A percentile compares a stretch with the other conserved stretches of the same genome.
Evolutionary conservation across 1,140 invertebrate genomes (phyloP).

Genomic region (Tetraneura akinire): DNA sequence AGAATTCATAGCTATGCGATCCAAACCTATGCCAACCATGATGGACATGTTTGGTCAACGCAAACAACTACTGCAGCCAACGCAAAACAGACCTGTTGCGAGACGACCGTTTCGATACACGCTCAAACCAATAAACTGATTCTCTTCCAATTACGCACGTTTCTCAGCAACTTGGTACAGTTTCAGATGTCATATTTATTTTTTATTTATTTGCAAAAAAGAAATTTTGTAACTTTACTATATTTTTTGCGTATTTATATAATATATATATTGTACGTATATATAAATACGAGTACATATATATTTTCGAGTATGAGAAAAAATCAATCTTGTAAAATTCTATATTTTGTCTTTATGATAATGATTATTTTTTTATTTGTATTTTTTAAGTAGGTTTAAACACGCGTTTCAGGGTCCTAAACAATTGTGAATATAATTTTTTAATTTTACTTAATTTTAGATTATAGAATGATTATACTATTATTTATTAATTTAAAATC

Average conservation of each 20-base stretch:
- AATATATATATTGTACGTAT: no score
- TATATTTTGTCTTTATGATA: conserved; percentile 26
- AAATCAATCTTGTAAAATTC: conserved; percentile 42
- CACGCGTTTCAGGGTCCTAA: conserved; percentile 44
- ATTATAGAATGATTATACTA: conserved; percentile 43
- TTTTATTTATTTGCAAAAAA: conserved; percentile 14
- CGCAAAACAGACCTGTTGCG: background rate
- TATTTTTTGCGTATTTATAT: conserved; percentile 12
- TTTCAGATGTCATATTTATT: conserved; percentile 50
- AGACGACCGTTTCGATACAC: conserved; percentile 41
- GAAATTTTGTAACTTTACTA: background rate
- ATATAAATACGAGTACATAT: no score
- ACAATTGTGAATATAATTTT: conserved; percentile 43
- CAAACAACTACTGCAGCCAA: background rate
- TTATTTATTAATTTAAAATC: conserved; percentile 47
- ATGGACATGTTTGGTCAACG: conserved; percentile 48
- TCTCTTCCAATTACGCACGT: background rate
- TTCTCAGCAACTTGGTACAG: conserved; percentile 50
- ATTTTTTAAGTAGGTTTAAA: conserved; percentile 42
- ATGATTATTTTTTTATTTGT: conserved; percentile 18
- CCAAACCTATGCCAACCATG: conserved; percentile 55
- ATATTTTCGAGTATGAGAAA: background rate
- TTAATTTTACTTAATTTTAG: conserved; percentile 32
- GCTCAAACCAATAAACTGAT: conserved; percentile 31
- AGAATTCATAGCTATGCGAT: conserved; percentile 58